Evolutionary conservation across 1,140 invertebrate species (phyloP), one percentile per base, ranked within the genome.

Genomic region (Metaphire vulgaris): DNA sequence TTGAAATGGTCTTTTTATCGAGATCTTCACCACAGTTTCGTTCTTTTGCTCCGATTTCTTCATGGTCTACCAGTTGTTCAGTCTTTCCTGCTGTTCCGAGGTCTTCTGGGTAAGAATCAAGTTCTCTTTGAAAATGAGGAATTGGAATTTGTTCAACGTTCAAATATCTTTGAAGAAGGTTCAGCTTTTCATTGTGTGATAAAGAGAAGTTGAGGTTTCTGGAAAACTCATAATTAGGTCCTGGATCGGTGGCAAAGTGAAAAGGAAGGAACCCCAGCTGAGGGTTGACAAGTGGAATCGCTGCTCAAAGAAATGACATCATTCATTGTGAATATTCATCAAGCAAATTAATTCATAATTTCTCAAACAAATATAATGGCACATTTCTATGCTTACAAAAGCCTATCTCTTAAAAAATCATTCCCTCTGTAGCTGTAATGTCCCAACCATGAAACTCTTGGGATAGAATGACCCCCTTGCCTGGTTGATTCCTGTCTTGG

Each of bases 171-270:
- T 21, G 41, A 56, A 56, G 6, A 21, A 56, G 41, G 21, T 21
- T 56, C 41, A 56, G 6, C 41, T 56, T 56, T 21, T 6, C 6
- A 21, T 56, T 21, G 41, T 56, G 6, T 56, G 41, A 56, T 21
- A 56, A 21, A 56, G 41, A 21, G 21, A 56, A 21, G 41, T 56
- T 21, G 41, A 6, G 41, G 41, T 21, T 21, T 56, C 21, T 56
- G 41, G 41, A 56, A 21, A 56, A 56, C 6, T 56, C 41, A 21
- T 56, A 92, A 74, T 91, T 88, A 67, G 79, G 67, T 12, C 77
- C 93, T 0, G 94, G 94, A 87, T 96, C 94, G 34, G 93, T 89
- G 76, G 89, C 89, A 86, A 95, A 96, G 80, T 94, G 90, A 79
- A 93, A 87, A 33, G 91, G 90, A 26, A 94, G 85, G 68, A 93